A percentile compares a stretch with the other conserved stretches of the same genome.
Conservation (phyloP, 2,113 vertebrate species). For the Epinephelus cyanopodus region DNA sequence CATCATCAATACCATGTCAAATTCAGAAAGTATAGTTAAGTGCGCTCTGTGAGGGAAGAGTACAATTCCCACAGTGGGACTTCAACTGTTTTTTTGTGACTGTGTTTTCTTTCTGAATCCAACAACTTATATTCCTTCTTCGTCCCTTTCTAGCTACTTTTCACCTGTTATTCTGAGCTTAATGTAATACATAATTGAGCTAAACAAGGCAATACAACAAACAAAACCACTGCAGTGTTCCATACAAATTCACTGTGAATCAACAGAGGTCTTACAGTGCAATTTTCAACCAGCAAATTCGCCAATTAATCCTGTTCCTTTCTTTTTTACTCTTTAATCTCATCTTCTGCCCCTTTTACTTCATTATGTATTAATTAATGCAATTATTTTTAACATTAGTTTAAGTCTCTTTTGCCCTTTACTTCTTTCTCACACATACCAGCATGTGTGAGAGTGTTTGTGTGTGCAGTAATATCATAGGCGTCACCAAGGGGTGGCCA, state of each 20-base stretch:
- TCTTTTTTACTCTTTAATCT: neutral
- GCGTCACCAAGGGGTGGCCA: no score
- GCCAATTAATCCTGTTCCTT: neutral
- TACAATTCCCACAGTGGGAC: neutral
- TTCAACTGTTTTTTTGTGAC: neutral
- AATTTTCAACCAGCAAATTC: constrained; percentile 8
- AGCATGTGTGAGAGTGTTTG: neutral
- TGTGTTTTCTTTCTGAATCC: neutral
- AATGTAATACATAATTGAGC: constrained; percentile 12
- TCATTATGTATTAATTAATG: constrained; percentile 22
- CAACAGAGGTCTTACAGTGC: neutral
- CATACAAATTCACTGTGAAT: neutral
- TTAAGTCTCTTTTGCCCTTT: neutral
- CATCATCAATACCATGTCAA: constrained; percentile 24
- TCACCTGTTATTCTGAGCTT: neutral
- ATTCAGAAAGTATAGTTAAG: constrained; percentile 12
- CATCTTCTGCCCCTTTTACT: neutral
- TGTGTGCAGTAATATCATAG: neutral
- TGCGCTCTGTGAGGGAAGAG: neutral
- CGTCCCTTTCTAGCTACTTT: neutral
- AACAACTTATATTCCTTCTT: constrained; percentile 1
- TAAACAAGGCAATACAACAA: constrained; percentile 19
- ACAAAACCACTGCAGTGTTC: constrained; percentile 1
- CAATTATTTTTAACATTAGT: constrained; percentile 9
- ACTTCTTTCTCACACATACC: neutral